Percentiles rank a stretch among this genome's conserved stretches.
Conservation (phyloP, 2,888 invertebrate genomes). For the Leucozona laternaria region DNA sequence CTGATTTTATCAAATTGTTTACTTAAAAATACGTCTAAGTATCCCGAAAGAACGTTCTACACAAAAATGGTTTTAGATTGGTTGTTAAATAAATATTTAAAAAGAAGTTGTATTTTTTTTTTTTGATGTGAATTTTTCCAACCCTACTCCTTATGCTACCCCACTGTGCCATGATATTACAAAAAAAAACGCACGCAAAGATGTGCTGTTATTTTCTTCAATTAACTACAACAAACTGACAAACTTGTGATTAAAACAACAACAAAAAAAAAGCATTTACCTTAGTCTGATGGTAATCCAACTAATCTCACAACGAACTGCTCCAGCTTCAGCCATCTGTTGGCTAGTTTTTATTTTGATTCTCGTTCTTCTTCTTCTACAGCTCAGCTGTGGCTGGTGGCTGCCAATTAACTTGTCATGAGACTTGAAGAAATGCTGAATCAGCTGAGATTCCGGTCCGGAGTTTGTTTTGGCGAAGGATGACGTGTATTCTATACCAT, state of each 20-base stretch:
- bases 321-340: constrained; percentile 35
- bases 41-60: too few relatives aligned
- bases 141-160: neutral
- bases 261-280: constrained; percentile 15
- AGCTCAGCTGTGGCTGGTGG: neutral
- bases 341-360: constrained; percentile 57
- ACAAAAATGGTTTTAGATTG: too few relatives aligned
- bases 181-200: neutral
- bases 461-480: neutral
- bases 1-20: too few relatives aligned
- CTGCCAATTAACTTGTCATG: constrained; percentile 48
- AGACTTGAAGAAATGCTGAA: constrained; percentile 34
- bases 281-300: constrained; percentile 16
- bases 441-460: constrained; percentile 48
- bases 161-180: neutral
- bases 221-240: constrained; percentile 57
- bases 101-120: too few relatives aligned
- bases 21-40: too few relatives aligned
- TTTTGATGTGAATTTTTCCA: too few relatives aligned
- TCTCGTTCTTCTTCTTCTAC: constrained; percentile 32
- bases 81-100: too few relatives aligned
- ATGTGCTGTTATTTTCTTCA: constrained; percentile 56
- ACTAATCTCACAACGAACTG: constrained; percentile 20
- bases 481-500: neutral
- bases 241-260: constrained; percentile 26